Base-by-base conservation (phyloP, 2,888 invertebrate genomes). In the Cheilosia pagana region DNA sequence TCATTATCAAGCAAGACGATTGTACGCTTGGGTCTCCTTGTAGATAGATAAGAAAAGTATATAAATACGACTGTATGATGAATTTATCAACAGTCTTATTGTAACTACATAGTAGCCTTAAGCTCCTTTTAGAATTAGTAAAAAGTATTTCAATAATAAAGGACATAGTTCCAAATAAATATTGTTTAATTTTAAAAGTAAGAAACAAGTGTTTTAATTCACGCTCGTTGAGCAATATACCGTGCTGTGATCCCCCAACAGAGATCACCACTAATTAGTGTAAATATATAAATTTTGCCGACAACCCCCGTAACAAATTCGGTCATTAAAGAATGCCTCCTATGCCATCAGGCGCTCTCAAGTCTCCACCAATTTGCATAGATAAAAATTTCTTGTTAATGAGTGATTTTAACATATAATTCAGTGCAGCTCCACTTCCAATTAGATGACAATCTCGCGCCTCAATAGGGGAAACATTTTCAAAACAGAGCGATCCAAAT, bases 381-480 rank as follows among this genome's bases (percentile, higher is more conserved):
- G 85, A 85, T 81, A 85, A 79, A 81, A 85, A 85, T 85, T 81
- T 81, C 71, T 71, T 81, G 85, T 85, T 85, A 81, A 79, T 85
- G 85, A 85, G 75, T 76, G 81, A 81, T 81, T 70, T 85, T 60
- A 71, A 81, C 85, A 85, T 76, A 85, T 81, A 85, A 76, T 71
- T 81, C 75, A 65, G 28, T 62, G 72, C 76, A 65, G 60, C 55
- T 72, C 35, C 53, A 21, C 67, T 63, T 35, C 62, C 74, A 75
- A 81, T 70, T 75, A 68, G 83, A 83, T 83, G 83, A 14, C 74
- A 79, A 83, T 83, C 79, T 62, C 6, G 12, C 48, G 50, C 60
- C 62, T 62, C 39, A 67, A 74, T 67, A 52, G 31, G 68, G 60
- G 60, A 67, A 75, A 70, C 75, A 70, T 70, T 75, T 81, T 41